phyloP scores from a whole-genome alignment of 2,888 invertebrate genomes.

The Phlogophora meticulosa region DNA sequence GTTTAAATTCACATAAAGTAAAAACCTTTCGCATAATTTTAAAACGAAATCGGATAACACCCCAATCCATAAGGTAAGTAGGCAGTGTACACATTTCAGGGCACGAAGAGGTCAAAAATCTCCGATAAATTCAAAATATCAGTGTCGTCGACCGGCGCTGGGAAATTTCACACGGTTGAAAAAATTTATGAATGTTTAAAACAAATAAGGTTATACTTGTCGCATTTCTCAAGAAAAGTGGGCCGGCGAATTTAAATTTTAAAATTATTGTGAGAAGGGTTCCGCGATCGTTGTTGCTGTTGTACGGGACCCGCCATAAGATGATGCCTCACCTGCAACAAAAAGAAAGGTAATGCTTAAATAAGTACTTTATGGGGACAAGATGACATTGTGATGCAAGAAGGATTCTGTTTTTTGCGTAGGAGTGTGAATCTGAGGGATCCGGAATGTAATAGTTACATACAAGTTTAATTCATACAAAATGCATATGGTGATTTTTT shows the following conservation, averaged over 20 bases:
- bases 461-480: slow-evolving; percentile 3
- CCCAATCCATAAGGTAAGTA: slow-evolving; percentile 24
- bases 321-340: slow-evolving; percentile 68
- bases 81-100: slow-evolving; percentile 28
- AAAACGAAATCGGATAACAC: slow-evolving; percentile 39
- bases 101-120: slow-evolving; percentile 55
- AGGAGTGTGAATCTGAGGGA: slow-evolving; percentile 9
- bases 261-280: slow-evolving; percentile 66
- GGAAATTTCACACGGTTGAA: slow-evolving; percentile 74
- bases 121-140: slow-evolving; percentile 64
- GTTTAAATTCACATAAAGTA: slow-evolving; percentile 27
- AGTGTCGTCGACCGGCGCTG: slow-evolving; percentile 48
- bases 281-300: slow-evolving; percentile 31
- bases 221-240: slow-evolving; percentile 70
- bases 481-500: too few relatives aligned
- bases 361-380: slow-evolving; percentile 57
- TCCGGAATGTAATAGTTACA: slow-evolving; percentile 3
- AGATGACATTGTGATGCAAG: slow-evolving; percentile 31
- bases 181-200: slow-evolving; percentile 76
- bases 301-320: slow-evolving; percentile 36
- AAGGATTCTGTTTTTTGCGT: slow-evolving; percentile 33
- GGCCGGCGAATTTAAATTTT: slow-evolving; percentile 75
- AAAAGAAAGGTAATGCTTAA: slow-evolving; percentile 61
- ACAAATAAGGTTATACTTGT: slow-evolving; percentile 74
- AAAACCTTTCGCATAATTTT: slow-evolving; percentile 41